A percentile compares a stretch with the other conserved stretches of the same genome.
Conservation (phyloP, 2,113 vertebrate species). For the Melanerpes aurifrons region DNA sequence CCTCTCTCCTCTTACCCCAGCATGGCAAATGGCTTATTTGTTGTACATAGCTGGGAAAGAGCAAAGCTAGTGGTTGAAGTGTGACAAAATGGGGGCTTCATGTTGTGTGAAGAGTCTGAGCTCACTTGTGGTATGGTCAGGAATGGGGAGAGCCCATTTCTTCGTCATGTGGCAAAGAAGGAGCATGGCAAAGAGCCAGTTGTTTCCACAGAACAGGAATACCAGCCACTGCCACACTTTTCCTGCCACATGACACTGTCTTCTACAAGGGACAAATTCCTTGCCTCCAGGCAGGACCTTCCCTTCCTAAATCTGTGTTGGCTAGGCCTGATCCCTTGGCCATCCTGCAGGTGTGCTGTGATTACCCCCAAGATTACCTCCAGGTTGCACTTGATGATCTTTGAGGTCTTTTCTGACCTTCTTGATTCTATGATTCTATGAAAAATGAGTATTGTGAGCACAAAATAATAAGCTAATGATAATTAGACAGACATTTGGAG, state of each 20-base stretch:
- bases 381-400: too few species aligned
- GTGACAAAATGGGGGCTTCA: neutral
- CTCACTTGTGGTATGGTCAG: neutral
- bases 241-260: neutral
- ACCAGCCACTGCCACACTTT: neutral
- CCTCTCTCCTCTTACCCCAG: neutral
- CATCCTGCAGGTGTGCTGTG: too few species aligned
- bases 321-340: too few species aligned
- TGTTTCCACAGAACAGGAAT: neutral
- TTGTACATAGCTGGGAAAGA: neutral
- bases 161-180: neutral
- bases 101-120: neutral
- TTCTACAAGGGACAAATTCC: neutral
- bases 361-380: too few species aligned
- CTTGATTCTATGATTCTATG: too few species aligned
- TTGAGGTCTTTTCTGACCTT: too few species aligned
- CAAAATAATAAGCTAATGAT: neutral
- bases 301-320: too few species aligned
- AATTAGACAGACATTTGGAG: neutral
- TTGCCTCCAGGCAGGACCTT: too few species aligned
- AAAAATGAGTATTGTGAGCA: neutral
- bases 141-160: fast-evolving
- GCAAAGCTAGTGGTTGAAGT: neutral
- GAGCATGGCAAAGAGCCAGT: neutral
- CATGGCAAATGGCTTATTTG: neutral